A percentile compares a stretch with the other conserved stretches of the same genome.
These are phyloP conservation scores for Eristalinus sepulchralis DNA, from an alignment of 2,888 invertebrate genomes.

Conservation along the genomic window DNA sequence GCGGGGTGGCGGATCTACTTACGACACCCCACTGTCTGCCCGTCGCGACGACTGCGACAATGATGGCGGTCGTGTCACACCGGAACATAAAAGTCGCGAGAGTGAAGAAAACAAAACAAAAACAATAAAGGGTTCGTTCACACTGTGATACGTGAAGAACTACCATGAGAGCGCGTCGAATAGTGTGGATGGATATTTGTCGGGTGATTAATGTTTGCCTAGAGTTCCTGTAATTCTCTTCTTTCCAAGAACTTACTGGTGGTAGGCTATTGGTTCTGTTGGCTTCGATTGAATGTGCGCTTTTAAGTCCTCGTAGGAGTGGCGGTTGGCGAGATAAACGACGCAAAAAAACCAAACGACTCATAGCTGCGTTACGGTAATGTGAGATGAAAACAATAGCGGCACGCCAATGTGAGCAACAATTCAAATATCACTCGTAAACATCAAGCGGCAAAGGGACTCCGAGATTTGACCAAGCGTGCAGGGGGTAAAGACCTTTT, in stretches of 20 bases:
- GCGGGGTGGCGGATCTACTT: neutral
- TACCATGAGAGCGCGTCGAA: neutral
- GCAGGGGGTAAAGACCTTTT: conserved; percentile 24
- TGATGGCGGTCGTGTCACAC: conserved; percentile 36
- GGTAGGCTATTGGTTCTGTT: conserved; percentile 44
- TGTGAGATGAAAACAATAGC: conserved; percentile 42
- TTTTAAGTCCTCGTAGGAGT: conserved; percentile 24
- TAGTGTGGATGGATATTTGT: conserved; percentile 40
- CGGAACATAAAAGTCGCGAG: conserved; percentile 35
- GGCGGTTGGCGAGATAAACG: neutral
- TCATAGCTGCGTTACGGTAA: conserved; percentile 3
- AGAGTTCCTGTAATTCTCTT: conserved; percentile 47
- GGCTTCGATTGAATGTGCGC: conserved; percentile 32
- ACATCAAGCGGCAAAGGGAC: neutral
- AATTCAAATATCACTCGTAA: neutral
- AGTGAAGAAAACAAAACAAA: conserved; percentile 14
- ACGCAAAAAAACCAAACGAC: neutral
- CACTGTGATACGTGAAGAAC: conserved; percentile 28
- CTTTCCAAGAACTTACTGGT: conserved; percentile 43
- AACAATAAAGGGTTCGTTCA: conserved; percentile 68
- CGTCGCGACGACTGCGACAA: neutral
- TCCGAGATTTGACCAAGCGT: conserved; percentile 21
- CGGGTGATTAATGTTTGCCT: conserved; percentile 67
- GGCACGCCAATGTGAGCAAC: conserved; percentile 10
- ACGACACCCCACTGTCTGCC: neutral